Conservation (phyloP, 2,113 vertebrate species). For the Trogon surrucura region DNA sequence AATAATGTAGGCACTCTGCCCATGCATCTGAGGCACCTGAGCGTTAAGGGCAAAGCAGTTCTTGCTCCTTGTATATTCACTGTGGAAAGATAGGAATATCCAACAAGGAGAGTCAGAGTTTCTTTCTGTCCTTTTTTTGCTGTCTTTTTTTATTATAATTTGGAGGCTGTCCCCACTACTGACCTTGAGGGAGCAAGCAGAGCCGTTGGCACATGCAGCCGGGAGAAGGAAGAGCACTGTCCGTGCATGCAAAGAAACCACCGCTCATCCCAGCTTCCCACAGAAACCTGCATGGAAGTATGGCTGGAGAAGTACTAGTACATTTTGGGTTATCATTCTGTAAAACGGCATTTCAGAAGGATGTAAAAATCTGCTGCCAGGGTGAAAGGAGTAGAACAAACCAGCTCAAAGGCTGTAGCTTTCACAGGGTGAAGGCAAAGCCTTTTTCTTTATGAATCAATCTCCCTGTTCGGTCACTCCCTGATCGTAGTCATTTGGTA, state of each 20-base stretch:
- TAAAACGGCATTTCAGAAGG: background rate
- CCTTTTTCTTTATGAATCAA: background rate
- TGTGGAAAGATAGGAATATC: background rate
- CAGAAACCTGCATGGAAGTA: background rate
- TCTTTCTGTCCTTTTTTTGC: background rate
- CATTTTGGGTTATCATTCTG: background rate
- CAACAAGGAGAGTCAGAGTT: background rate
- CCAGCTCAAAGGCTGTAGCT: background rate
- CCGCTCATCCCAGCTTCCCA: background rate
- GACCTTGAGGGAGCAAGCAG: background rate
- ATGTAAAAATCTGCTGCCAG: background rate
- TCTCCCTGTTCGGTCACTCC: background rate
- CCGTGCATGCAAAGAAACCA: background rate
- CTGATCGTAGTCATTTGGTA: constrained; percentile 12
- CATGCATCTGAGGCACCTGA: background rate
- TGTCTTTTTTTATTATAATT: background rate
- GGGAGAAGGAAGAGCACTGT: background rate
- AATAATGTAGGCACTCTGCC: background rate
- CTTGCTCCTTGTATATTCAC: background rate
- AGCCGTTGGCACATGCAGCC: background rate
- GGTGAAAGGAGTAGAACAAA: background rate
- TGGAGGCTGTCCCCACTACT: background rate
- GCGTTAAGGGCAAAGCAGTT: background rate
- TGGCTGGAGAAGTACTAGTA: background rate
- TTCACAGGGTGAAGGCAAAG: background rate